phyloP scores from a whole-genome alignment of 2,888 invertebrate species.

The Leucania comma region DNA sequence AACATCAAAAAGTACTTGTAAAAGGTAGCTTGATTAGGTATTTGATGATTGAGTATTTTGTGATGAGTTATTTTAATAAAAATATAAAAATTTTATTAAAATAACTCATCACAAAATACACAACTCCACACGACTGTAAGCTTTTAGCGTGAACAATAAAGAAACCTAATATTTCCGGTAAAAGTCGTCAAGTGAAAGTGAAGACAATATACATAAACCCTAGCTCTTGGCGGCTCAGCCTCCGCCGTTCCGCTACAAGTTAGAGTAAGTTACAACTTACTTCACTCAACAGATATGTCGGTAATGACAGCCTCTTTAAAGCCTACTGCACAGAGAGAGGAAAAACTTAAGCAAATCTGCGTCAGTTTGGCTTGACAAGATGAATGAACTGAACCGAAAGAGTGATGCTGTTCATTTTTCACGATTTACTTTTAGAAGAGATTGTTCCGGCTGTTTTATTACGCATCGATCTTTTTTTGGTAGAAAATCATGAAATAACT shows the following conservation, averaged over 20 bases:
- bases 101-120: background rate
- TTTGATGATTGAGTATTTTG: background rate
- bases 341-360: background rate
- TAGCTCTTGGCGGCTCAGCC: constrained; percentile 31
- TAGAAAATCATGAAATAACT: too few species aligned
- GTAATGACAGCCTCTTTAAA: constrained; percentile 50
- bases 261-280: constrained; percentile 47
- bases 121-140: background rate
- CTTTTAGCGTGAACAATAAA: background rate
- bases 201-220: constrained; percentile 36
- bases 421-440: background rate
- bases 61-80: background rate
- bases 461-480: too few species aligned
- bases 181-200: constrained; percentile 22
- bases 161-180: constrained; percentile 1
- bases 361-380: constrained; percentile 3
- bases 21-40: background rate
- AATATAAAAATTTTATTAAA: too few species aligned
- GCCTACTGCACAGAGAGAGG: constrained; percentile 13
- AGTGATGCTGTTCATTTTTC: background rate
- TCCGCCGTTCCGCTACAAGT: constrained; percentile 31
- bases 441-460: background rate
- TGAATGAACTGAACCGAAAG: constrained; percentile 1
- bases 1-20: background rate
- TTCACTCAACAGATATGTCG: constrained; percentile 50